Evolutionary conservation across 2,797 vertebrate genomes (phyloP), one percentile per base, ranked within the genome.

Genomic region (Ateles fusciceps): DNA sequence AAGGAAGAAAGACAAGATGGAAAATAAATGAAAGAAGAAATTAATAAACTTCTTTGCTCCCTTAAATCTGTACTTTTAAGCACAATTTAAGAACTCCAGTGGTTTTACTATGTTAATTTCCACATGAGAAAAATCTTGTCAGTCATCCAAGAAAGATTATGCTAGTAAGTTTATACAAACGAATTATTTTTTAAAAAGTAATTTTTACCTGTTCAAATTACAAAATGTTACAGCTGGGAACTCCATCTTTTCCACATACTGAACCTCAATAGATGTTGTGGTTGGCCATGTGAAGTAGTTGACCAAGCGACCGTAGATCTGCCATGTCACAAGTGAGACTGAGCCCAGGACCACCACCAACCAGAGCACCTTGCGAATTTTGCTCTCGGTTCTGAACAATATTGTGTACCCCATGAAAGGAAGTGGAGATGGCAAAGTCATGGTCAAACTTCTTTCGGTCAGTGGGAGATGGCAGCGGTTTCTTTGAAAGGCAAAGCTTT

Each of bases 151-250:
- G 26, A 74, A 68, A 91, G 1, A 30, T 50, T 76, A 42, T 7
- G 19, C 1, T 48, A 33, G 11, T 33, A 94, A 94, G 85, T 36
- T n/a, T 72, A n/a, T 12, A 50, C 21, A 36, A 7, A 61, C 10
- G 36, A 57, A 30, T 76, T 39, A 59, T 21, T 46, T 78, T 76
- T 42, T 22, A 78, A 89, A 84, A 13, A 39, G 1, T 52, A 52
- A 36, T 14, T 78, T 88, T 98, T 99, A 99, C 99, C 99, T 99
- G 98, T 99, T 99, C 96, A 99, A 90, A 96, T 98, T 99, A 96
- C 99, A 99, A 80, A 99, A 98, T 1, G 99, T 99, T 95, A 99
- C 98, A 64, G 99, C 98, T 0, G 99, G 99, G 83, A 99, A 99
- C 39, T 98, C 98, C 12, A 99, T 97, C 0, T 98, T 98, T 85